Percentiles rank a stretch among this genome's conserved stretches.
phyloP scores from a whole-genome alignment of 2,888 invertebrate genomes.

The Augochlorella aurata region DNA sequence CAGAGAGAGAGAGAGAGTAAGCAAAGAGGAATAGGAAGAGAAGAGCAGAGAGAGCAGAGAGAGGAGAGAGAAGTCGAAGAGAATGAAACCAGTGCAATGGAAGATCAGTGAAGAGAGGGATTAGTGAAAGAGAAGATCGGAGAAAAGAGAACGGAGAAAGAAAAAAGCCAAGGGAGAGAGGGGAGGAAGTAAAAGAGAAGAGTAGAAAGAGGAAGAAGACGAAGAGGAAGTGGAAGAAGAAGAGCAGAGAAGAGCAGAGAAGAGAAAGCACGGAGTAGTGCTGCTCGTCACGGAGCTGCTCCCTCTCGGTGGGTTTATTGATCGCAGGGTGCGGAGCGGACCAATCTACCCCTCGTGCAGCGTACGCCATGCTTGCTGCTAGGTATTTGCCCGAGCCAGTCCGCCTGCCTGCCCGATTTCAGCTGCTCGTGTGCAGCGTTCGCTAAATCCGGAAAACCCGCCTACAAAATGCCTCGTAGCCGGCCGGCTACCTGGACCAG shows the following conservation, averaged over 20 bases:
- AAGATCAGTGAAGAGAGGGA: no score
- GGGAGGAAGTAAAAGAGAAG: no score
- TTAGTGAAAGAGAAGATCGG: no score
- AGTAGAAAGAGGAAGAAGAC: neutral
- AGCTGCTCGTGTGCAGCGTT: conserved; percentile 29
- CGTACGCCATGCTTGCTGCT: conserved; percentile 68
- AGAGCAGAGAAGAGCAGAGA: conserved; percentile 27
- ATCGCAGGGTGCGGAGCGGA: conserved; percentile 75
- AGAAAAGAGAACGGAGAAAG: neutral
- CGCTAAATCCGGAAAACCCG: conserved; percentile 50
- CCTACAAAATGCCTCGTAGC: conserved; percentile 34
- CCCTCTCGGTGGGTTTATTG: conserved; percentile 75
- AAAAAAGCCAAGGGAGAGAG: neutral
- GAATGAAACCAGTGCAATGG: no score
- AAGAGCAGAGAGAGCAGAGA: no score
- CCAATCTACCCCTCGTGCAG: conserved; percentile 69
- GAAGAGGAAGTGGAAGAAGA: conserved; percentile 23
- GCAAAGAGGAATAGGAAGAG: no score
- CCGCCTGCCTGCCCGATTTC: conserved; percentile 43
- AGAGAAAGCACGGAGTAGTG: conserved; percentile 57
- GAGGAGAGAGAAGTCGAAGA: no score
- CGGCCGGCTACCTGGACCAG: conserved; percentile 48
- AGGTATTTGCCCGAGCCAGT: conserved; percentile 61
- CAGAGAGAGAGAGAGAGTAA: no score
- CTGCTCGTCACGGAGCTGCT: conserved; percentile 68